Base-by-base conservation (phyloP, 1,140 invertebrate genomes). In the Ptiloglossa arizonensis region DNA sequence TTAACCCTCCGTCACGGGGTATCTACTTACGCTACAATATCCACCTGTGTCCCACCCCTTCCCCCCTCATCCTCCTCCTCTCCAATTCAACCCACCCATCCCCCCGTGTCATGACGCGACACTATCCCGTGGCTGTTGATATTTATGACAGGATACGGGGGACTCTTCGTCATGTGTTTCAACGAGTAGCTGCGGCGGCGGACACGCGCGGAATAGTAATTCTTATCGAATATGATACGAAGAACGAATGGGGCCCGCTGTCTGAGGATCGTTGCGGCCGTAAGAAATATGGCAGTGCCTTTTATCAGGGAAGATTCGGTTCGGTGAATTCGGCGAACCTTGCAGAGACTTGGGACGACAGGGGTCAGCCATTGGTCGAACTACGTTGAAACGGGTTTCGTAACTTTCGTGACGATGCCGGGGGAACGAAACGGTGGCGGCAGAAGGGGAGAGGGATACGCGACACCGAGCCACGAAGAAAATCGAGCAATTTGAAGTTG, bases 141-240 rank as follows among this genome's bases (percentile, higher is more conserved):
- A 67, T 74, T 66, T 74, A 74, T 29, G 35, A 67, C 59, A 13
- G 35, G 59, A 62, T 56, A 56, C 29, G 27, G 19, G 32, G 2
- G 27, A 27, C 29, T n/a, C 41, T 50, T 72, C 70, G 29, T 72
- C 70, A n/a, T 27, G 29, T 48, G 70, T 72, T 38, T 48, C 29
- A 70, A 59, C 52, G 67, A 56, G 1, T 22, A 6, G n/a, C 19
- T 5, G 19, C 32, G 29, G 15, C 17, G 29, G 24, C 5, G 27
- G 15, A n/a, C 32, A 35, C 17, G 11, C 44, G 48, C 19, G 48
- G 63, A 75, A 75, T 75, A 57, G 63, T 52, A 46, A 57, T 48
- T 57, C 64, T 22, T 66, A 44, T 57, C 73, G 52, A 68, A 38
- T 35, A 29, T 68, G 73, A 68, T 75, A 75, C 68, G 73, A 38